A percentile compares a stretch with the other conserved stretches of the same genome.
Evolutionary conservation across 2,113 vertebrate species (phyloP).

Genomic region (Spea bombifrons): DNA sequence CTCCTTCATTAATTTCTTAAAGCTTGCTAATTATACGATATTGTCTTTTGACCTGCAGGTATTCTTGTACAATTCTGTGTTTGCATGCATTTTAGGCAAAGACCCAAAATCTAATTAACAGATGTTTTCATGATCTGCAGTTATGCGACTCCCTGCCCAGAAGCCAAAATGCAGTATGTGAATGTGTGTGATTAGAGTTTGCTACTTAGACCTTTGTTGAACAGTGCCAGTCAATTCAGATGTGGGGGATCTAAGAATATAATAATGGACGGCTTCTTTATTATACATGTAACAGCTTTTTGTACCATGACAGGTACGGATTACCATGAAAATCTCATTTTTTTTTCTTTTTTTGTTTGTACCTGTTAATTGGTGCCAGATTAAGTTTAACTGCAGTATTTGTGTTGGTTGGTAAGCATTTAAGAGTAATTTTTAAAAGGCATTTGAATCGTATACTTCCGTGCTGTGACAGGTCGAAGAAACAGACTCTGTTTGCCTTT

Average conservation of each 20-base stretch:
- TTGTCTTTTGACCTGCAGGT: slow-evolving; percentile 37
- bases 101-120: slow-evolving; percentile 47
- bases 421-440: slow-evolving; percentile 18
- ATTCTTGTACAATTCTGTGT: slow-evolving; percentile 38
- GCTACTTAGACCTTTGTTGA: slow-evolving; percentile 43
- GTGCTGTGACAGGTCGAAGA: slow-evolving; percentile 37
- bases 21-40: slow-evolving; percentile 47
- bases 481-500: slow-evolving; percentile 38
- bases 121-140: slow-evolving; percentile 36
- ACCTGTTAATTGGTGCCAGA: slow-evolving; percentile 19
- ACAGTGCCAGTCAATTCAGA: slow-evolving; percentile 24
- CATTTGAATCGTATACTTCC: slow-evolving; percentile 28
- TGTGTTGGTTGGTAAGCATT: slow-evolving; percentile 33
- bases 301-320: slow-evolving; percentile 5
- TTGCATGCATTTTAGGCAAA: slow-evolving; percentile 4
- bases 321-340: slow-evolving; percentile 11
- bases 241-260: slow-evolving; percentile 12
- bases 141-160: slow-evolving; percentile 44
- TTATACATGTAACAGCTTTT: slow-evolving; percentile 1
- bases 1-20: slow-evolving; percentile 29
- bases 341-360: slow-evolving; percentile 10
- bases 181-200: slow-evolving; percentile 21
- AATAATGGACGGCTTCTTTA: slow-evolving; percentile 1
- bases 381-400: slow-evolving; percentile 25
- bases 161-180: slow-evolving; percentile 7